Evolutionary conservation across 2,888 invertebrate genomes (phyloP), one percentile per base, ranked within the genome.

Genomic region (Drosophila kuntzei): DNA sequence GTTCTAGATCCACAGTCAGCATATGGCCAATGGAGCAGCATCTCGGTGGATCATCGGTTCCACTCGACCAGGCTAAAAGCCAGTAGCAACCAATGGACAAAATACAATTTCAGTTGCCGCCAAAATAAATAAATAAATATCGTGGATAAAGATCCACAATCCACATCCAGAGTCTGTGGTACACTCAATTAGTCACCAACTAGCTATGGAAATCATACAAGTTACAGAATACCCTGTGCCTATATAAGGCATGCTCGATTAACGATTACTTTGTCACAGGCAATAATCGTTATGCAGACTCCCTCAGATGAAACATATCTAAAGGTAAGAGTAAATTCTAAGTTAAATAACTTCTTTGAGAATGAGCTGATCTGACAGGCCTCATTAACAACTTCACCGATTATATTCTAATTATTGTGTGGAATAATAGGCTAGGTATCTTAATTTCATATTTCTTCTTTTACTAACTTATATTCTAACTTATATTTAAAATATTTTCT

Each of bases 11-110:
- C 27, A 29, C 16, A 32, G 34, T 3, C 16, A 46, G 51, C 71
- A 71, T 68, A 71, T 55, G 57, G 41, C 55, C 44, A 41, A 14
- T 18, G n/a, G 14, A 63, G n/a, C n/a, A n/a, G n/a, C n/a, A n/a
- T n/a, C n/a, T 43, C 25, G 2, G 20, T 29, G 12, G 12, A 20
- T 41, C 43, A 25, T 8, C 25, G 14, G 18, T 57, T 47, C 32
- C 44, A 18, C 5, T 22, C 18, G 39, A 29, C 16, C 46, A 18
- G 55, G 49, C 57, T 44, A 61, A 80, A 75, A 68, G 68, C 76
- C 81, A 71, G 89, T 87, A 89, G 84, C 72, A 54, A 22, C 44
- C 36, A 41, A 5, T 46, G 39, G 61, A 89, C 83, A 87, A 89
- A 84, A 89, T 80, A 78, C 69, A 73, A 62, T 64, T 67, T 65